phyloP scores from a whole-genome alignment of 2,797 vertebrate genomes.

The Galagoides demidoff region DNA sequence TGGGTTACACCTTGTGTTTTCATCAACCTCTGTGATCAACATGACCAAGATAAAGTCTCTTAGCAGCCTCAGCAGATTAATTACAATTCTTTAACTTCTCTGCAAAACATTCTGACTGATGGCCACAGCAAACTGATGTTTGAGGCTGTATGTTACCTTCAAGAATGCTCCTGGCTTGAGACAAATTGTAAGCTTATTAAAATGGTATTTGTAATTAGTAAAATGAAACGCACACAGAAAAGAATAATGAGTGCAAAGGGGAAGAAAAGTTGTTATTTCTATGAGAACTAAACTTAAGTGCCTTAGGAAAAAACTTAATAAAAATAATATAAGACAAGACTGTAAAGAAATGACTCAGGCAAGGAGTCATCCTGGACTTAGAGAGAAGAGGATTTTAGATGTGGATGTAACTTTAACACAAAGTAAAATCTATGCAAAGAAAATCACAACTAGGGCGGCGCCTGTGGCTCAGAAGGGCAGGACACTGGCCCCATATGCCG shows the following conservation, averaged over 20 bases:
- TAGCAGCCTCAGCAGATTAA: background rate
- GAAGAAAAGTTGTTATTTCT: background rate
- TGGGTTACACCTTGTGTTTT: background rate
- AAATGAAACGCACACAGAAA: background rate
- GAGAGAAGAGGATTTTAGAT: background rate
- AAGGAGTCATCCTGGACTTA: background rate
- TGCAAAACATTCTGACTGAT: background rate
- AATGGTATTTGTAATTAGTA: background rate
- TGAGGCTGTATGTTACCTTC: background rate
- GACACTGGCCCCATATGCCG: too few species aligned
- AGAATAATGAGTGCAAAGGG: background rate
- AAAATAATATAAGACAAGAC: background rate
- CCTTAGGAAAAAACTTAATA: background rate
- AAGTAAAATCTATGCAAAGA: background rate
- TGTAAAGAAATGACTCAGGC: background rate
- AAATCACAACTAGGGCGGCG: background rate
- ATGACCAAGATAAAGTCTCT: background rate
- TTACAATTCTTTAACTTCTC: background rate
- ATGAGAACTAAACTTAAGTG: background rate
- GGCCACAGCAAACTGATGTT: background rate
- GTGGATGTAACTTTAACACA: background rate
- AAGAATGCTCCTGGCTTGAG: background rate
- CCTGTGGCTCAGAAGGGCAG: too few species aligned
- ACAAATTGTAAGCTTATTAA: background rate
- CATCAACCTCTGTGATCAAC: background rate